Evolutionary conservation across 1,140 invertebrate species (phyloP).

Genomic region (Rhagoletis zephyria): DNA sequence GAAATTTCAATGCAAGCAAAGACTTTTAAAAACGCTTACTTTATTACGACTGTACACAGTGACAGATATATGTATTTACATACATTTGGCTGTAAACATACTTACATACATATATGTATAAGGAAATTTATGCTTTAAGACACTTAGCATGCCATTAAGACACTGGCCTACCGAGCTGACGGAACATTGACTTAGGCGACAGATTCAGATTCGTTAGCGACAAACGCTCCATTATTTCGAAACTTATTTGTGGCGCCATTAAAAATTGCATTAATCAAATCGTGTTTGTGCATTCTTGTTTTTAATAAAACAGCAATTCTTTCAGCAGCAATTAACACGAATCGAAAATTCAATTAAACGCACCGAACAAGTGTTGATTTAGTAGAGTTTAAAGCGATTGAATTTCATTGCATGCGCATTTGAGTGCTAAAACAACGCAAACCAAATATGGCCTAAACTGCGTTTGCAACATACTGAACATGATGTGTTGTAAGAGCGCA

Average conservation of each 20-base stretch:
- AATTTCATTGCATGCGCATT: background rate
- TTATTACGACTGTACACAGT: no score
- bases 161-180: no score
- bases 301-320: background rate
- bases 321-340: background rate
- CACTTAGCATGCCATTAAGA: background rate
- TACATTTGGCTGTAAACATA: no score
- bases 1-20: background rate
- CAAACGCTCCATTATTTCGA: constrained; percentile 1
- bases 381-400: background rate
- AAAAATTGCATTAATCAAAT: constrained; percentile 17
- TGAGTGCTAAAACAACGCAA: background rate
- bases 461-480: background rate
- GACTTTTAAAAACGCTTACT: no score
- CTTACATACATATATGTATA: background rate
- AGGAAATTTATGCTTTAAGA: background rate
- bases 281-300: background rate
- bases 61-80: no score
- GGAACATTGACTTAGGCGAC: background rate
- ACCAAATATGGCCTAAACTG: no score
- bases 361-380: background rate
- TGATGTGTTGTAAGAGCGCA: background rate
- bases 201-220: background rate
- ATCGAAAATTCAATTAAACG: background rate
- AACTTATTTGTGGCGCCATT: constrained; percentile 34